Evolutionary conservation across 2,113 vertebrate species (phyloP).

Genomic region (Hippocampus comes): DNA sequence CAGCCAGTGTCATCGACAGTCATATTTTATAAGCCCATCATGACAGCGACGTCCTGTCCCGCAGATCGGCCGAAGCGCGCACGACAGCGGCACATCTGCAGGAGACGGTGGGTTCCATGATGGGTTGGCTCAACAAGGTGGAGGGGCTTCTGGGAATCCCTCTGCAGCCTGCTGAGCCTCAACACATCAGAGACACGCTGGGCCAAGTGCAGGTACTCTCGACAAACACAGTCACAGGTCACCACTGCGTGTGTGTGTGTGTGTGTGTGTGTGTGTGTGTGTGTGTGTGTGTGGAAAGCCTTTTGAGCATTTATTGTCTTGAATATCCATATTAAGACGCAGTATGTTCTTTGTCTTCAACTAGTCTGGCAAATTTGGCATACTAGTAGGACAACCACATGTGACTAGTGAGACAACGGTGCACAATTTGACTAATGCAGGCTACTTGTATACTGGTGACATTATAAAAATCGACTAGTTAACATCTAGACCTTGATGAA

Average conservation of each 20-base stretch:
- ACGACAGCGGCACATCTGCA: constrained; percentile 77
- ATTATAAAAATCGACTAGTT: too few relatives aligned
- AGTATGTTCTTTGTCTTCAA: too few relatives aligned
- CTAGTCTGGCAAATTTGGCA: too few relatives aligned
- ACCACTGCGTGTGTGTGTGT: constrained; percentile 32
- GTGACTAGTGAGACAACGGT: too few relatives aligned
- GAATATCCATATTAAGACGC: too few relatives aligned
- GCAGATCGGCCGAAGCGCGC: constrained; percentile 82
- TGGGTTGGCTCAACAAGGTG: constrained; percentile 84
- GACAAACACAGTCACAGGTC: neutral
- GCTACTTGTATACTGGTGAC: too few relatives aligned
- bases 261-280: too few relatives aligned
- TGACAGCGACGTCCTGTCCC: neutral
- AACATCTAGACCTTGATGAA: too few relatives aligned
- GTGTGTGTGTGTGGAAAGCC: too few relatives aligned
- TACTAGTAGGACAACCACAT: too few relatives aligned
- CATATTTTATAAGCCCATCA: neutral
- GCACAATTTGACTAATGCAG: too few relatives aligned
- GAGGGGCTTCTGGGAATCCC: constrained; percentile 68
- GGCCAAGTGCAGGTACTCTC: constrained; percentile 85
- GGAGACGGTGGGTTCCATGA: constrained; percentile 81
- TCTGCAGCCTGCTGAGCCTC: constrained; percentile 79
- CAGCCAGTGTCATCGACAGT: neutral
- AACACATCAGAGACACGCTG: constrained; percentile 82
- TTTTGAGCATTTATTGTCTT: too few relatives aligned